Percentiles rank a stretch among this genome's conserved stretches.
Conservation (phyloP, 2,113 vertebrate genomes). For the Perca flavescens region DNA sequence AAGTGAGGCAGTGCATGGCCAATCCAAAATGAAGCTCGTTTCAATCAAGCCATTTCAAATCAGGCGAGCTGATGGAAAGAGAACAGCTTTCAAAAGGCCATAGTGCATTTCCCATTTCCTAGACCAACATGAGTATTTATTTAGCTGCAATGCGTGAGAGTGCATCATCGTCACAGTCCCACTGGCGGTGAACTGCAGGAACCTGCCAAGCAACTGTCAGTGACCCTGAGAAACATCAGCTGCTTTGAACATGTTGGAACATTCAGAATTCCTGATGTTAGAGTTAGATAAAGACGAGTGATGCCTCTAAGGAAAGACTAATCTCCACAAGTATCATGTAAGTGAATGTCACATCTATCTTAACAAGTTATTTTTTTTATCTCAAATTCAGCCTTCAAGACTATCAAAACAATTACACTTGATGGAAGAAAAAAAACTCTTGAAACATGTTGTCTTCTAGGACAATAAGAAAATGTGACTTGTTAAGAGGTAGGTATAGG, state of each 20-base stretch:
- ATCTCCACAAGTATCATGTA: neutral
- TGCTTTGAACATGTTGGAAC: neutral
- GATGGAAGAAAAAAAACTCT: neutral
- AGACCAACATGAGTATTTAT: constrained; percentile 48
- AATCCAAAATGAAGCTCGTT: constrained; percentile 66
- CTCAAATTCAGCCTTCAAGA: neutral
- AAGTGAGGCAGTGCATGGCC: constrained; percentile 43
- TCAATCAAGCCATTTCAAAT: constrained; percentile 73
- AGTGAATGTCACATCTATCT: neutral
- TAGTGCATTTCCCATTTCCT: constrained; percentile 37
- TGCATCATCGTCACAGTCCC: neutral
- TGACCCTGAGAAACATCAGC: constrained; percentile 5
- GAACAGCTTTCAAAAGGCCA: constrained; percentile 53
- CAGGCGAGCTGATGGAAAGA: constrained; percentile 57
- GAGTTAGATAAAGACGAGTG: neutral
- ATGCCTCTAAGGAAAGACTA: neutral
- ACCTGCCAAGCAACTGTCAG: constrained; percentile 27
- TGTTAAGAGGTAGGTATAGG: no score
- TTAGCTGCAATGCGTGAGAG: constrained; percentile 31
- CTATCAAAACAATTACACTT: neutral
- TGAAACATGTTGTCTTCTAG: neutral
- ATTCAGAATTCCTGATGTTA: neutral
- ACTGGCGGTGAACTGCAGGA: constrained; percentile 37
- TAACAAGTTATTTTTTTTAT: neutral
- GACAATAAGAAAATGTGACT: neutral